Evolutionary conservation across 2,797 vertebrate species (phyloP), one percentile per base, ranked within the genome.

Genomic region (Phataginus tricuspis): DNA sequence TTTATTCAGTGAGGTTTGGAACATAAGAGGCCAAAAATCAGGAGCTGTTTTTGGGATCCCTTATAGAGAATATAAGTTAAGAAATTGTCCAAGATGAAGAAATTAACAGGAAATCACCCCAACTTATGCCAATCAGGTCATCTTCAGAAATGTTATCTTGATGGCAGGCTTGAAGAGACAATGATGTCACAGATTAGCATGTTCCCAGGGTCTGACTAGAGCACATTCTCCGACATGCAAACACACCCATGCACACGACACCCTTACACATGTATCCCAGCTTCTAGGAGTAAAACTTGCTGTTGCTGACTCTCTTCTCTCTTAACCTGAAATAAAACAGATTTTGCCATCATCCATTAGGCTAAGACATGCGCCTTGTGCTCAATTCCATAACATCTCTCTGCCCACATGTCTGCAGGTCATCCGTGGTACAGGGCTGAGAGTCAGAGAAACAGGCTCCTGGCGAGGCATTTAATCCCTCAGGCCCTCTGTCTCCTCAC

Each of bases 231-330:
- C 53, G 25, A 21, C 23, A 49, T 3, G 19, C 53, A 59, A 6
- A 69, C 75, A 27, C 27, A 11, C 14, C 2, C 12, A 0, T 37
- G 6, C 16, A 29, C 63, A 42, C 0, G 4, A 45, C 45, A 10
- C 25, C 3, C 19, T 7, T 1, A 31, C 15, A 34, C 31, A 1
- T 0, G 55, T 0, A 0, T 84, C 64, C 85, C 15, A 0, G 39
- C 53, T 7, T 96, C 99, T 99, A 99, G 6, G 99, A 99, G 98
- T 99, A 99, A 98, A 99, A 99, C 97, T 98, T 99, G 98, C 99
- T 99, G 98, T 99, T 99, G 99, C 99, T 99, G 96, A 99, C 98
- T 97, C 99, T 99, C 98, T 99, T 99, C 98, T 99, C 99, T 97
- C 98, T 99, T 59, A 99, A 96, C 98, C 99, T 99, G 98, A 69